A percentile compares a stretch with the other conserved stretches of the same genome.
These are phyloP conservation scores for Aselliscus stoliczkanus DNA, from an alignment of 2,797 vertebrate genomes.

Conservation along the genomic window DNA sequence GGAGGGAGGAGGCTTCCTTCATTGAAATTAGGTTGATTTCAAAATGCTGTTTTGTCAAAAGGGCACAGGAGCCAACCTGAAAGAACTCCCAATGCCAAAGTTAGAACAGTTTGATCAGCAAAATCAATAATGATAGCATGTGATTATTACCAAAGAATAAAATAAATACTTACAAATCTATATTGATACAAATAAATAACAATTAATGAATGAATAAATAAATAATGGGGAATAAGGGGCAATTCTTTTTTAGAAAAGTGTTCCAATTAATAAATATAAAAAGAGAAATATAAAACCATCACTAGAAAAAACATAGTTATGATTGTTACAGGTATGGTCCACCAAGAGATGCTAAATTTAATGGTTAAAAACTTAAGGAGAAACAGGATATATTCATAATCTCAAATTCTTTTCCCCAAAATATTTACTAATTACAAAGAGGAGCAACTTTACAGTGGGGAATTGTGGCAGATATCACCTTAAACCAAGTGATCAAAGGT, in stretches of 20 bases:
- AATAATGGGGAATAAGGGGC: neutral
- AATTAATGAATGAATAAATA: neutral
- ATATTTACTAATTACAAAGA: conserved; percentile 6
- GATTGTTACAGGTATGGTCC: neutral
- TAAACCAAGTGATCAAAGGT: neutral
- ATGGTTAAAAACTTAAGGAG: conserved; percentile 10
- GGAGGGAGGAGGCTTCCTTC: neutral
- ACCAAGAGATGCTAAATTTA: neutral
- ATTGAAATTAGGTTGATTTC: conserved; percentile 19
- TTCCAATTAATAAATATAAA: conserved; percentile 28
- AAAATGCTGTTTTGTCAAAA: conserved; percentile 26
- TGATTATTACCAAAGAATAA: neutral
- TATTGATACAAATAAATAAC: neutral
- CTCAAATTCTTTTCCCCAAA: neutral
- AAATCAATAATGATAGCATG: conserved; percentile 2
- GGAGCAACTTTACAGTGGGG: neutral
- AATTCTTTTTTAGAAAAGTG: neutral
- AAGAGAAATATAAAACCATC: neutral
- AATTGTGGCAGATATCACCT: neutral
- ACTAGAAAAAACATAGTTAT: neutral
- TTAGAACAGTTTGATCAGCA: conserved; percentile 5
- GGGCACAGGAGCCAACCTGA: neutral
- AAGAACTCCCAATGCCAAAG: neutral
- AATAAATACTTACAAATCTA: neutral
- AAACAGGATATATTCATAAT: neutral